Base-by-base conservation (phyloP, 2,888 invertebrate species). In the Leptarthrus brevirostris region DNA sequence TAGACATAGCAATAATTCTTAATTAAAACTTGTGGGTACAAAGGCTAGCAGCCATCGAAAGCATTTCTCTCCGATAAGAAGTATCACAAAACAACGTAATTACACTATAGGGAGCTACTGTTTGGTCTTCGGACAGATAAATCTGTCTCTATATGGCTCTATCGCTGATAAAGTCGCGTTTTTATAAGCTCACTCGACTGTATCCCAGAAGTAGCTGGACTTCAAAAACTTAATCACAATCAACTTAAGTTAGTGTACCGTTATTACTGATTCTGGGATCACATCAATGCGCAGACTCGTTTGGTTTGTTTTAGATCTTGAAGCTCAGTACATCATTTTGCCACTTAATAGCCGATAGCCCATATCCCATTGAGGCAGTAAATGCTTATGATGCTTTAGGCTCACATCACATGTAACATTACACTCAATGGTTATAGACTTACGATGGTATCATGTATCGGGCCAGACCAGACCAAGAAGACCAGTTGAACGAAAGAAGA, bases 401-500 rank as follows among this genome's bases (percentile, higher is more conserved):
- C 64, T 44, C 64, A 47, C 47, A 47, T 44, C 64, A 47, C 47
- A 47, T 64, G 47, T 64, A 64, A 64, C 14, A 30, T 8, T 20
- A 69, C 12, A 18, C 69, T 52, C 20, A 66, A 66, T 47, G 49
- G 22, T 24, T 44, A 44, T 14, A 16, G 52, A 34, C 18, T 52
- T 69, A 52, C 69, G 52, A 26, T 52, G n/a, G 26, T 26, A 24
- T 44, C 64, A 14, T 44, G 30, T 69, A 52, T 52, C 52, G 26
- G 30, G 30, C 22, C 26, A 26, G 30, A 12, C 18, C 69, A 49
- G 47, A 44, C 44, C 3, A 64, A 47, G 44, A 22, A 44, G 64
- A 58, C 72, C 72, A 58, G 44, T 58, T 34, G 70, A 53, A 53
- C 22, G 22, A 56, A 56, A 56, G 44, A 47, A 64, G 64, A 36